Conservation (phyloP, 1,140 invertebrate species). For the Cherax destructor region DNA sequence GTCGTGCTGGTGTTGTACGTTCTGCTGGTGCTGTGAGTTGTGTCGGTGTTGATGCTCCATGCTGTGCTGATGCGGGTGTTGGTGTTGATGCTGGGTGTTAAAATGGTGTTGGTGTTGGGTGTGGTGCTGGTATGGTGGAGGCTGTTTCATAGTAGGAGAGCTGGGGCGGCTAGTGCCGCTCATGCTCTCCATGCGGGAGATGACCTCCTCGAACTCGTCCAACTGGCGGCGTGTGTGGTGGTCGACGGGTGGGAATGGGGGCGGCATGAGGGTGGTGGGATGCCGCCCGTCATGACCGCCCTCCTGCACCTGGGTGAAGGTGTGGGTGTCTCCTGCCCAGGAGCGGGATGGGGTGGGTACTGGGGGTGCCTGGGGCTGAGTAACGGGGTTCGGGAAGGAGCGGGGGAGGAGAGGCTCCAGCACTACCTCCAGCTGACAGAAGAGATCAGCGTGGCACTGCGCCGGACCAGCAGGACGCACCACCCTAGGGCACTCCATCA, state of each 20-base stretch:
- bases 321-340: background rate
- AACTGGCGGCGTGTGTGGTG: constrained; percentile 58
- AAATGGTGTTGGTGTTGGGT: constrained; percentile 59
- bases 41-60: background rate
- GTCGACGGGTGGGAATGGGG: constrained; percentile 21
- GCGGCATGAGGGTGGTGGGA: background rate
- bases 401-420: background rate
- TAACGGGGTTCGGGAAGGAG: background rate
- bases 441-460: constrained; percentile 43
- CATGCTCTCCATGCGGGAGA: constrained; percentile 67
- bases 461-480: constrained; percentile 20
- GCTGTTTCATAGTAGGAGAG: constrained; percentile 72
- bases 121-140: background rate
- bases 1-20: background rate
- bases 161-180: constrained; percentile 74
- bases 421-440: constrained; percentile 26
- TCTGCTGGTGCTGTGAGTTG: background rate
- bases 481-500: constrained; percentile 29
- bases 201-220: constrained; percentile 72
- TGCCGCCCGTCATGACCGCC: constrained; percentile 16
- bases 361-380: background rate
- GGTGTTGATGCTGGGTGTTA: background rate
- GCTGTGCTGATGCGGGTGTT: background rate
- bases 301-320: background rate
- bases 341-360: background rate